A percentile compares a stretch with the other conserved stretches of the same genome.
These are phyloP conservation scores for Mustelus asterias DNA, from an alignment of 2,113 vertebrate species.

Conservation along the genomic window DNA sequence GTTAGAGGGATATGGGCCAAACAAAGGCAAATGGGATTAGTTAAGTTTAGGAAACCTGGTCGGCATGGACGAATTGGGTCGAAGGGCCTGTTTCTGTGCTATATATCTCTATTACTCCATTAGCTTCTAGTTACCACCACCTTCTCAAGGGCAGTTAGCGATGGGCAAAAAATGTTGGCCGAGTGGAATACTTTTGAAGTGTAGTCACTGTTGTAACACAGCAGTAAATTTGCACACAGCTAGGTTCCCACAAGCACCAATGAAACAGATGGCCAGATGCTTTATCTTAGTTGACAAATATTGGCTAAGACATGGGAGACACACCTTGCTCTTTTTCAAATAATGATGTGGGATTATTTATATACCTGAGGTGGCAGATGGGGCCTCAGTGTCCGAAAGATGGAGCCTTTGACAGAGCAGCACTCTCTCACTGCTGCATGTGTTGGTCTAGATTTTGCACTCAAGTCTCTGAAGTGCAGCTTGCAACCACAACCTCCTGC, in stretches of 20 bases:
- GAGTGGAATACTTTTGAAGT: background rate
- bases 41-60: no score
- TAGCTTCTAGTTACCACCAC: background rate
- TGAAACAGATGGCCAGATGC: background rate
- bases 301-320: background rate
- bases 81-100: no score
- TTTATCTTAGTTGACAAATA: background rate
- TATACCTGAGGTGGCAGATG: background rate
- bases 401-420: background rate
- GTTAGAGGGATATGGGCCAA: no score
- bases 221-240: background rate
- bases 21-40: no score
- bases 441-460: background rate
- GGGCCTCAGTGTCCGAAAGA: background rate
- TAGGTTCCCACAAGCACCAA: background rate
- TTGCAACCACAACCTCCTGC: background rate
- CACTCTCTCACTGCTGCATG: background rate
- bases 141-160: background rate
- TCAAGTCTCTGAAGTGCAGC: background rate
- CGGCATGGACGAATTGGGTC: background rate
- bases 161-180: background rate
- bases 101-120: no score
- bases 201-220: background rate
- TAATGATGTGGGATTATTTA: background rate
- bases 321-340: background rate